These are phyloP conservation scores for Carapus acus DNA, from an alignment of 2,797 vertebrate species.

Conservation along the genomic window DNA sequence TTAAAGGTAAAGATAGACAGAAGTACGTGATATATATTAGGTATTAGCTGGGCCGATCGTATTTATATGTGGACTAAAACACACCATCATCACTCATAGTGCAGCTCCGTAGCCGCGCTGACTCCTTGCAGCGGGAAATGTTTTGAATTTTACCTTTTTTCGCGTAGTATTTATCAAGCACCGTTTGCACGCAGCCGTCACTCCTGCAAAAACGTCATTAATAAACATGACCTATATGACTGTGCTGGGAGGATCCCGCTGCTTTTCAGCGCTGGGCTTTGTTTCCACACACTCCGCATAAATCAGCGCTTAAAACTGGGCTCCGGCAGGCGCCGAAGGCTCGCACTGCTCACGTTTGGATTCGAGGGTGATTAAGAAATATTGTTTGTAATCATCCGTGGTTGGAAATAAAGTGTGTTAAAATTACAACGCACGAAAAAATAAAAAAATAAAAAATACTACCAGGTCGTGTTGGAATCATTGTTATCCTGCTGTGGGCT, in stretches of 20 bases:
- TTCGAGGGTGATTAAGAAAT: slow-evolving; percentile 1
- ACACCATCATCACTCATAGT: neutral
- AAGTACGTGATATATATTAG: too few species aligned
- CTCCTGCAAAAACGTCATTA: too few species aligned
- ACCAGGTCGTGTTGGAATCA: slow-evolving; percentile 13
- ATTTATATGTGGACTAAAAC: too few species aligned
- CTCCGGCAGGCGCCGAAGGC: too few species aligned
- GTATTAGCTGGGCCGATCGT: too few species aligned
- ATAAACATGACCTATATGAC: too few species aligned
- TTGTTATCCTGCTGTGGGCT: slow-evolving; percentile 26
- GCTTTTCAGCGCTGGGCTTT: neutral
- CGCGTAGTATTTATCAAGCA: too few species aligned
- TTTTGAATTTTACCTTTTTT: neutral
- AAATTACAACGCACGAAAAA: too few species aligned
- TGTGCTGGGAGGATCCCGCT: neutral
- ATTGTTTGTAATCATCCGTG: slow-evolving; percentile 11
- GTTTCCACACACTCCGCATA: neutral
- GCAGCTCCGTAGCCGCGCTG: neutral
- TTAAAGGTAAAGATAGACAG: slow-evolving; percentile 40
- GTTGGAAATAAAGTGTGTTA: slow-evolving; percentile 22
- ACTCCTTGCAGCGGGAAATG: neutral
- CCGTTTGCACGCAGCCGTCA: too few species aligned
- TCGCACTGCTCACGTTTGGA: neutral
- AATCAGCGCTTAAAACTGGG: too few species aligned
- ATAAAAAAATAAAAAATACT: slow-evolving; percentile 27